Conservation (phyloP, 2,888 invertebrate genomes). For the Agonopterix alstromeriana region DNA sequence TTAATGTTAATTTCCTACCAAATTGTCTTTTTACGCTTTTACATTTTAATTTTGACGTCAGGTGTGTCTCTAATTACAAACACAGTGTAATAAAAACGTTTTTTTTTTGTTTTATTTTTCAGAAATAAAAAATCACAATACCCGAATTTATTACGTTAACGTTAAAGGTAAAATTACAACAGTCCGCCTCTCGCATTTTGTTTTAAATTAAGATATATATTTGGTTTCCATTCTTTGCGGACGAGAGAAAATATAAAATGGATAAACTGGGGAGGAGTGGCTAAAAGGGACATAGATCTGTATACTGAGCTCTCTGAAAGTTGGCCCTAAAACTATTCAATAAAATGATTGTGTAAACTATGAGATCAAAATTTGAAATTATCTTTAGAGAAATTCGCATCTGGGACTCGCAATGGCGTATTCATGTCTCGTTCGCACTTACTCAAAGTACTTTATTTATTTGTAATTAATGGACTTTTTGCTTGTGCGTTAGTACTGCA, state of each 20-base stretch:
- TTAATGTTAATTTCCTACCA: slow-evolving; percentile 40
- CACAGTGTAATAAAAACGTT: background rate
- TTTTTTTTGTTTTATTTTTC: background rate
- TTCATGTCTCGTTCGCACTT: no score
- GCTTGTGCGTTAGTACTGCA: no score
- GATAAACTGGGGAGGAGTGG: slow-evolving; percentile 46
- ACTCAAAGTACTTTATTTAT: no score
- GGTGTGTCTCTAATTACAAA: background rate
- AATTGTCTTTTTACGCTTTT: slow-evolving; percentile 39
- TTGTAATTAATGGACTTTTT: no score
- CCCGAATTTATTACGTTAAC: no score
- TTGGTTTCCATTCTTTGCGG: slow-evolving; percentile 27
- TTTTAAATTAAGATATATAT: slow-evolving; percentile 46
- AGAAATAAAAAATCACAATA: background rate
- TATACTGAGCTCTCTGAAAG: no score
- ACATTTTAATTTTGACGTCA: slow-evolving; percentile 27
- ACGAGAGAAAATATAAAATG: slow-evolving; percentile 46
- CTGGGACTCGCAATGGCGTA: no score
- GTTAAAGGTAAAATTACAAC: slow-evolving; percentile 10
- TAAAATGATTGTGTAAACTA: no score
- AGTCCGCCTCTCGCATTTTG: slow-evolving; percentile 19
- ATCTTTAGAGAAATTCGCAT: no score
- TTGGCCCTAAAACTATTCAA: no score
- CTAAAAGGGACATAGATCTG: slow-evolving; percentile 43
- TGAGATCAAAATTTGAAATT: no score